Conservation (phyloP, 2,113 vertebrate species). For the Bucco capensis region DNA sequence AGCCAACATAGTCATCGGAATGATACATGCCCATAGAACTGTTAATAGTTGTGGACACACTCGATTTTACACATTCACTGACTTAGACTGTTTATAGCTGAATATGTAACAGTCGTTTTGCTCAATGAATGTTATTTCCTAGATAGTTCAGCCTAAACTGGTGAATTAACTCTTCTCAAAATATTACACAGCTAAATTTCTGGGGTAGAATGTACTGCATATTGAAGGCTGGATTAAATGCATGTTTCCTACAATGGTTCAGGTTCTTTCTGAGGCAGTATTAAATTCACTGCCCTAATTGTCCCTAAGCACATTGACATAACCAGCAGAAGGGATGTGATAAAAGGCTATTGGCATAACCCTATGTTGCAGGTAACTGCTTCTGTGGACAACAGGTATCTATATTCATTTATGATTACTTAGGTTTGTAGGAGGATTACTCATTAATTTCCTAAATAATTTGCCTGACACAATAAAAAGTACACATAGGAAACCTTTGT, state of each 20-base stretch:
- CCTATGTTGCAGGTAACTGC: background rate
- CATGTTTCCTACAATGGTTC: background rate
- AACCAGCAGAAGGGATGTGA: background rate
- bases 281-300: fast-evolving
- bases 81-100: background rate
- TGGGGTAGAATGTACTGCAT: background rate
- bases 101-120: background rate
- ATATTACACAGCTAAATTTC: background rate
- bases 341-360: background rate
- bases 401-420: background rate
- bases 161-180: background rate
- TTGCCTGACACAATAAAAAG: background rate
- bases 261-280: background rate
- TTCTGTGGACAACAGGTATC: background rate
- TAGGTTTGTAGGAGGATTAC: background rate
- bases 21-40: background rate
- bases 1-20: background rate
- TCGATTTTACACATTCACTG: background rate
- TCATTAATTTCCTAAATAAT: background rate
- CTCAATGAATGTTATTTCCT: background rate
- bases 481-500: background rate
- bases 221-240: background rate
- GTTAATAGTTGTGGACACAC: background rate
- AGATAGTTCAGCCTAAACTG: background rate
- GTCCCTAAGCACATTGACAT: fast-evolving